A percentile compares a stretch with the other conserved stretches of the same genome.
Evolutionary conservation across 2,113 vertebrate genomes (phyloP).

Genomic region (Pomatorhinus ruficollis): DNA sequence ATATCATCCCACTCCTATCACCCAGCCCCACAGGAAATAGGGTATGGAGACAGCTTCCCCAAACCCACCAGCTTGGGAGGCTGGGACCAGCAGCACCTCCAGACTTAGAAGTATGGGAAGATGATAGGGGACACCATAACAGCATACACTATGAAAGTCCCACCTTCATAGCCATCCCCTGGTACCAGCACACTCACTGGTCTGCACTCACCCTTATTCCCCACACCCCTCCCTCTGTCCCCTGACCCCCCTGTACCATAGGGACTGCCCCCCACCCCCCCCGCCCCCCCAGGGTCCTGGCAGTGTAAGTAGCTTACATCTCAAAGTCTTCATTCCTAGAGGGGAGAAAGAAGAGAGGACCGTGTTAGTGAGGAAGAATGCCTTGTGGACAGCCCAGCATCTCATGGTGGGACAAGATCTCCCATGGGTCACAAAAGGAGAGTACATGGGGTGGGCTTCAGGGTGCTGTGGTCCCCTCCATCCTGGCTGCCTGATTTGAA

Average conservation of each 20-base stretch:
- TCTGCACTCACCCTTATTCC: not conserved
- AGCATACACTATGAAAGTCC: not conserved
- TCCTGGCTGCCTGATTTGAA: not conserved
- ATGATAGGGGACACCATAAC: not conserved
- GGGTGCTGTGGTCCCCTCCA: not conserved
- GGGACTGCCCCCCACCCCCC: not conserved
- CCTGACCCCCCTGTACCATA: not conserved
- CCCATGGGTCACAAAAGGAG: not conserved
- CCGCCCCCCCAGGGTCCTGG: not conserved
- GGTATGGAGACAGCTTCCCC: not conserved
- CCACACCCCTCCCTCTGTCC: not conserved
- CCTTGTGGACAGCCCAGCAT: not conserved
- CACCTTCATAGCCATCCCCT: not conserved
- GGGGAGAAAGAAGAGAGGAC: not conserved
- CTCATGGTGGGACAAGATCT: not conserved
- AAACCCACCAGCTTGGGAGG: not conserved
- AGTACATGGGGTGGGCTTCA: fast-evolving
- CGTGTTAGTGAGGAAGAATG: not conserved
- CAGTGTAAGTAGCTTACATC: conserved; percentile 45
- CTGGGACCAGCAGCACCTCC: not conserved
- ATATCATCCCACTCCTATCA: not conserved
- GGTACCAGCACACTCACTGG: not conserved
- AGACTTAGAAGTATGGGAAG: not conserved
- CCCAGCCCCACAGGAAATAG: not conserved
- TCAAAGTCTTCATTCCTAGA: conserved; percentile 45